phyloP scores from a whole-genome alignment of 2,113 vertebrate genomes.

The Herpailurus yagouaroundi region DNA sequence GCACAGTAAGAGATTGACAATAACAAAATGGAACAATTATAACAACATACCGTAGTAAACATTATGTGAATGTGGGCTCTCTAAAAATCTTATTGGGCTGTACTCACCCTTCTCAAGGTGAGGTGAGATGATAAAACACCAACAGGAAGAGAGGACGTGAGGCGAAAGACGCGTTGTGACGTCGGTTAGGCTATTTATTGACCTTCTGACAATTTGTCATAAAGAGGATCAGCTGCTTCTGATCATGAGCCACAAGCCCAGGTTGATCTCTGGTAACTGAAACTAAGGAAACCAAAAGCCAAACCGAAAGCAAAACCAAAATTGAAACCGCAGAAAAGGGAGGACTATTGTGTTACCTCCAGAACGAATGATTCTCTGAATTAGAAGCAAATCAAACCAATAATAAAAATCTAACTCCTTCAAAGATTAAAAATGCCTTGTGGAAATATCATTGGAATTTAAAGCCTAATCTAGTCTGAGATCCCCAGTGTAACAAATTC shows the following conservation, averaged over 20 bases:
- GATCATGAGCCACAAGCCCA: not conserved
- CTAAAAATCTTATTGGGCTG: not conserved
- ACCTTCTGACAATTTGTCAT: not conserved
- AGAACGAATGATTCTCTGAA: not conserved
- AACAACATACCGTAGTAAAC: not conserved
- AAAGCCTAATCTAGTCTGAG: not conserved
- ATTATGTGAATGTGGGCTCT: not conserved
- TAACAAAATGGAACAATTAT: not conserved
- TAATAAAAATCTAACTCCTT: not conserved
- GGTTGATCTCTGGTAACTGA: not conserved
- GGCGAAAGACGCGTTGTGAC: fast-evolving
- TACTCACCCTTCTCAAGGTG: not conserved
- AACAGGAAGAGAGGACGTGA: not conserved
- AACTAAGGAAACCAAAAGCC: not conserved
- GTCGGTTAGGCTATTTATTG: not conserved
- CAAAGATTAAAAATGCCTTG: conserved; percentile 19
- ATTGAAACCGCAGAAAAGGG: not conserved
- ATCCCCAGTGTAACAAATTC: not conserved
- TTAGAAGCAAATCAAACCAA: conserved; percentile 11
- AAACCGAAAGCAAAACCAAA: not conserved
- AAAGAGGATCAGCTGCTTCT: not conserved
- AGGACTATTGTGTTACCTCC: not conserved
- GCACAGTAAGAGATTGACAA: not conserved
- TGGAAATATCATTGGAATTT: not conserved
- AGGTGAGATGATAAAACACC: not conserved